phyloP scores from a whole-genome alignment of 1,140 invertebrate species.

The Hylaeus volcanicus region DNA sequence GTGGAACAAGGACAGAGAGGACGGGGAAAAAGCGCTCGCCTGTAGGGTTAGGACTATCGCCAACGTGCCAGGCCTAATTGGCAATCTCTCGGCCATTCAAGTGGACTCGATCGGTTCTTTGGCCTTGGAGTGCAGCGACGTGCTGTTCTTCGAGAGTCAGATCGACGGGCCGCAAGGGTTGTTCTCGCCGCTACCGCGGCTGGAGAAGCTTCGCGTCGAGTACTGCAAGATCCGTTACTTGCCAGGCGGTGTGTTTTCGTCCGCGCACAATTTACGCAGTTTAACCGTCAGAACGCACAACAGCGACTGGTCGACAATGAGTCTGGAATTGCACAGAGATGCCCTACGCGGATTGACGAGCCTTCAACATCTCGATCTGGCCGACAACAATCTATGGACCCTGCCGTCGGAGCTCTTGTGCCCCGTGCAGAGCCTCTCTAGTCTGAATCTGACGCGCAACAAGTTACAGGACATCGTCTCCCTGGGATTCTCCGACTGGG shows the following conservation, averaged over 20 bases:
- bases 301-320: slow-evolving; percentile 90
- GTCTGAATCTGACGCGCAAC: slow-evolving; percentile 89
- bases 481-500: slow-evolving; percentile 86
- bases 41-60: slow-evolving; percentile 88
- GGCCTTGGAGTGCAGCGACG: slow-evolving; percentile 89
- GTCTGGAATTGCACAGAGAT: slow-evolving; percentile 86
- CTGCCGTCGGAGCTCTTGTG: slow-evolving; percentile 88
- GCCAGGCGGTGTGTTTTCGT: slow-evolving; percentile 85
- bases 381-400: slow-evolving; percentile 90
- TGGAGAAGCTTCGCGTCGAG: slow-evolving; percentile 87
- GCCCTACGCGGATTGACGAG: slow-evolving; percentile 86
- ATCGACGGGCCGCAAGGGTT: slow-evolving; percentile 84
- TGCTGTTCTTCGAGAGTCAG: slow-evolving; percentile 89
- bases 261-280: slow-evolving; percentile 85
- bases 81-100: slow-evolving; percentile 85
- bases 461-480: slow-evolving; percentile 88
- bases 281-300: slow-evolving; percentile 88
- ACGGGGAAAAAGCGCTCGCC: slow-evolving; percentile 81
- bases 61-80: slow-evolving; percentile 85
- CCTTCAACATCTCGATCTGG: slow-evolving; percentile 87
- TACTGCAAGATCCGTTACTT: slow-evolving; percentile 90
- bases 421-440: slow-evolving; percentile 85
- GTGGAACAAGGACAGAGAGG: slow-evolving; percentile 79
- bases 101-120: slow-evolving; percentile 86
- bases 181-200: slow-evolving; percentile 83